phyloP scores from a whole-genome alignment of 2,113 vertebrate species.

The Melozone crissalis region DNA sequence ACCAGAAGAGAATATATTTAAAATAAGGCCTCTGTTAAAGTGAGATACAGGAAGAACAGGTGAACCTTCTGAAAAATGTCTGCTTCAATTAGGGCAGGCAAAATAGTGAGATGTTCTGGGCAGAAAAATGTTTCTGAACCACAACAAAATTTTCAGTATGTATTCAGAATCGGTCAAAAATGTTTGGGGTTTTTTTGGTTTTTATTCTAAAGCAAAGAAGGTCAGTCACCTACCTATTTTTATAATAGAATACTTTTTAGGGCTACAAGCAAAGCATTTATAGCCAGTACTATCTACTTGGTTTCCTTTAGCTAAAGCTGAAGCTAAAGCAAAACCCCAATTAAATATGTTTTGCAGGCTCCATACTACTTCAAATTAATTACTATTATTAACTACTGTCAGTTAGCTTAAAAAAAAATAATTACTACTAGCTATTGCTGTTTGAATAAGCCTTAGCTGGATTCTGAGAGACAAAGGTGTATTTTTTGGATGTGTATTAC shows the following conservation, averaged over 20 bases:
- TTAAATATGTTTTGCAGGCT: background rate
- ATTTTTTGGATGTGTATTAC: background rate
- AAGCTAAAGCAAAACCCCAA: background rate
- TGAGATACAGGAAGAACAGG: background rate
- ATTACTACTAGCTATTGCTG: background rate
- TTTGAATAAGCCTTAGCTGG: background rate
- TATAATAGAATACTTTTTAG: background rate
- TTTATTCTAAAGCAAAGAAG: background rate
- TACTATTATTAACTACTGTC: background rate
- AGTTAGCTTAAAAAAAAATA: background rate
- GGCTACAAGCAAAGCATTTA: background rate
- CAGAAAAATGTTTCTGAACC: background rate
- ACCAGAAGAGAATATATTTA: background rate
- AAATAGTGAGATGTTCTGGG: background rate
- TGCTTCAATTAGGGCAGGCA: background rate
- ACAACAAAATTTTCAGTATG: background rate
- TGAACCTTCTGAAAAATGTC: background rate
- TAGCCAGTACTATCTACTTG: background rate
- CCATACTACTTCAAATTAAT: background rate
- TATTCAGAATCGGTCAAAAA: background rate
- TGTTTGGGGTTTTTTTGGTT: fast-evolving
- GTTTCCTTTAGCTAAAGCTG: background rate
- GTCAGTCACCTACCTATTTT: background rate
- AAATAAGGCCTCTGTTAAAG: background rate
- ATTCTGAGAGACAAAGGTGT: background rate